Percentiles rank a stretch among this genome's conserved stretches.
phyloP scores from a whole-genome alignment of 2,888 invertebrate genomes.

The Marronus borbonicus region DNA sequence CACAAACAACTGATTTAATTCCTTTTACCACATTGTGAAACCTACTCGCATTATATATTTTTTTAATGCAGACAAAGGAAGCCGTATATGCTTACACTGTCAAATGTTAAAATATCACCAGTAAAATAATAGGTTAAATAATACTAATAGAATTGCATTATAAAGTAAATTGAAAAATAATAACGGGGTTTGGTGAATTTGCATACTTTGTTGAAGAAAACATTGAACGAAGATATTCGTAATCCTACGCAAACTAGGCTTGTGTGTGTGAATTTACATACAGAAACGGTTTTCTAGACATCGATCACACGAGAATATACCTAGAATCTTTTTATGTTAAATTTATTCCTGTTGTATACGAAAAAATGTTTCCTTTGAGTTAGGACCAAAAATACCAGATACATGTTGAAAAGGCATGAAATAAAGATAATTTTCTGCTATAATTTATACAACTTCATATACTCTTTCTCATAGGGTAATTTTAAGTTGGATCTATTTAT shows the following conservation, averaged over 20 bases:
- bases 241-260: constrained; percentile 6
- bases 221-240: constrained; percentile 11
- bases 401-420: too few relatives aligned
- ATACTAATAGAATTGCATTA: constrained; percentile 32
- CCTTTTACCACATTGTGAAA: constrained; percentile 3
- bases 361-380: too few relatives aligned
- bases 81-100: constrained; percentile 16
- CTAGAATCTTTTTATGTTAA: too few relatives aligned
- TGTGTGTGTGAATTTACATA: constrained; percentile 13
- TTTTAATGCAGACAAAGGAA: background rate
- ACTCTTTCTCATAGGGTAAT: background rate
- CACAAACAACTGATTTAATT: background rate
- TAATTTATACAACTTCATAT: too few relatives aligned
- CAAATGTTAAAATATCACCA: constrained; percentile 23
- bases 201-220: constrained; percentile 31
- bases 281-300: background rate
- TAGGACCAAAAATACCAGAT: too few relatives aligned
- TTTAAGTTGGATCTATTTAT: too few relatives aligned
- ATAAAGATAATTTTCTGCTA: too few relatives aligned
- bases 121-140: constrained; percentile 26
- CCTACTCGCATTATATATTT: constrained; percentile 8
- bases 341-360: too few relatives aligned
- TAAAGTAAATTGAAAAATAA: constrained; percentile 32
- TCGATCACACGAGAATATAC: background rate
- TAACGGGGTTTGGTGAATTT: constrained; percentile 18